These are phyloP conservation scores for Rhyzopertha dominica DNA, from an alignment of 1,140 invertebrate species.

Conservation along the genomic window DNA sequence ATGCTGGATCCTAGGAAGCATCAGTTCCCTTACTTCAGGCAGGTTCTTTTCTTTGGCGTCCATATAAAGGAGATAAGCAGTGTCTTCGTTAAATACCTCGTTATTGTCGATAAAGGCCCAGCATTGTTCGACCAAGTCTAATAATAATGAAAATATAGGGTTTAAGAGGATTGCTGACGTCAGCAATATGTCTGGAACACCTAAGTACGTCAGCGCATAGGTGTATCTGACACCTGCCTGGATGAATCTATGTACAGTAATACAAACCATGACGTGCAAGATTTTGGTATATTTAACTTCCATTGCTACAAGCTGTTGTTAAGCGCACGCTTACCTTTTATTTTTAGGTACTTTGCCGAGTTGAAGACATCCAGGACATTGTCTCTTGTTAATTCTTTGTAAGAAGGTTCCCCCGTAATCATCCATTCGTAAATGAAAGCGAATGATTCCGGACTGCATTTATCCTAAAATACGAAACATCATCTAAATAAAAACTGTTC, in stretches of 20 bases:
- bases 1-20: constrained; percentile 65
- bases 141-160: constrained; percentile 21
- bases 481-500: constrained; percentile 12
- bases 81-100: constrained; percentile 62
- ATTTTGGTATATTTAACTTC: too few species aligned
- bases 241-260: too few species aligned
- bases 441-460: constrained; percentile 50
- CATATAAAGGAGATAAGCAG: constrained; percentile 62
- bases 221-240: too few species aligned
- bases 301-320: neutral
- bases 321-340: constrained; percentile 62
- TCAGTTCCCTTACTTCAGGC: constrained; percentile 59
- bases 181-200: too few species aligned
- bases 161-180: constrained; percentile 9
- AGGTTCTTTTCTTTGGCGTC: constrained; percentile 54
- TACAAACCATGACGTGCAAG: too few species aligned
- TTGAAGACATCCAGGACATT: constrained; percentile 65
- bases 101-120: constrained; percentile 66
- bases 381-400: constrained; percentile 54
- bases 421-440: constrained; percentile 71
- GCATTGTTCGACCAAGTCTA: constrained; percentile 66
- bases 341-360: constrained; percentile 59
- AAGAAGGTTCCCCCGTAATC: constrained; percentile 56
- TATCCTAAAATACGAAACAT: constrained; percentile 37
- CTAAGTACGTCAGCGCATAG: too few species aligned